Conservation (phyloP, 2,888 invertebrate species). For the Pecten maximus region DNA sequence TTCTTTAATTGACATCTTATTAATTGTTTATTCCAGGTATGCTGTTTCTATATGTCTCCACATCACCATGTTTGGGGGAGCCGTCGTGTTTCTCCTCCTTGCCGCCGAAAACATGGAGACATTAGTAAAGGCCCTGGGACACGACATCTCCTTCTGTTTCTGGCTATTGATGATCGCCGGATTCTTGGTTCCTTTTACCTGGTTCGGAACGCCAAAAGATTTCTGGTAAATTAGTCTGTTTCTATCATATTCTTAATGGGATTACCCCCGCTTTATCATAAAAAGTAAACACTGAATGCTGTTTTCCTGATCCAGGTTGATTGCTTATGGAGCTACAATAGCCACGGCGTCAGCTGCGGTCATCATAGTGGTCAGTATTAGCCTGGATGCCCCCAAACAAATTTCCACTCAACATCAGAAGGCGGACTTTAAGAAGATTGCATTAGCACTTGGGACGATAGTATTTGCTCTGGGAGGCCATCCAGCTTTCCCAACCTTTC, state of each 20-base stretch:
- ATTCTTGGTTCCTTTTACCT: constrained; percentile 90
- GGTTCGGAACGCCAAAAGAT: constrained; percentile 95
- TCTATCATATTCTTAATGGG: constrained; percentile 85
- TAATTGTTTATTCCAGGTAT: too few species aligned
- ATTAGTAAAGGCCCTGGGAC: constrained; percentile 85
- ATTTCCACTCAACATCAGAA: constrained; percentile 57
- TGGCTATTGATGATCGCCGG: constrained; percentile 91
- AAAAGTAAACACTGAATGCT: neutral
- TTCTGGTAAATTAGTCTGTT: constrained; percentile 89
- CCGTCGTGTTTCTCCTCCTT: constrained; percentile 86
- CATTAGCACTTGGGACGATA: constrained; percentile 88
- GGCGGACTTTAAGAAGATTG: constrained; percentile 86
- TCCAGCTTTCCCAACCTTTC: constrained; percentile 91
- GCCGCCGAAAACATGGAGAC: constrained; percentile 89
- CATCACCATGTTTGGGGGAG: constrained; percentile 87
- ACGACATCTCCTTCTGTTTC: constrained; percentile 89
- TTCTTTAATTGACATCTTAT: too few species aligned
- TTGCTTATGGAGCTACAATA: constrained; percentile 87
- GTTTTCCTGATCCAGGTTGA: constrained; percentile 84
- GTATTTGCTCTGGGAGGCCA: constrained; percentile 90
- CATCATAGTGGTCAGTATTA: constrained; percentile 86
- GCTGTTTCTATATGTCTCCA: constrained; percentile 86
- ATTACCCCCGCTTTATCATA: neutral
- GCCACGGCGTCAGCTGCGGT: constrained; percentile 87
- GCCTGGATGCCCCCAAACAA: constrained; percentile 84